Conservation (phyloP, 2,113 vertebrate genomes). For the Nestor notabilis region DNA sequence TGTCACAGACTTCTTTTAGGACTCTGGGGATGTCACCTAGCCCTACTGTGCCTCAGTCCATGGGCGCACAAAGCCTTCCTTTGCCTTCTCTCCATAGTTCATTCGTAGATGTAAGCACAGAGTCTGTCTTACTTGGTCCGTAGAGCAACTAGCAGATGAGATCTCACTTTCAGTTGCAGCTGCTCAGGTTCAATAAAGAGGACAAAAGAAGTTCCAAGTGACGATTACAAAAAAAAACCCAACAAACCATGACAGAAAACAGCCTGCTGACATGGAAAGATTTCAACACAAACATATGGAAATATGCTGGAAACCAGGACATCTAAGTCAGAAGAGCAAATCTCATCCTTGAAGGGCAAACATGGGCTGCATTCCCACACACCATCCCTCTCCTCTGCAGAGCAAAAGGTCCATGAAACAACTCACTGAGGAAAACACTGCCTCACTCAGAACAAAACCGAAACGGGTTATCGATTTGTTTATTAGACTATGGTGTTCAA, state of each 20-base stretch:
- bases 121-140: background rate
- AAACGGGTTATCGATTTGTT: constrained; percentile 33
- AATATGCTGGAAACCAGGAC: background rate
- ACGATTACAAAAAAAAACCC: background rate
- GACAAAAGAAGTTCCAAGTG: background rate
- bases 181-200: background rate
- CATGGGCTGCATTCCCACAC: background rate
- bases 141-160: background rate
- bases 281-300: background rate
- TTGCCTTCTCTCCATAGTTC: background rate
- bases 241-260: background rate
- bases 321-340: background rate
- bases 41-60: background rate
- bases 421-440: background rate
- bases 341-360: background rate
- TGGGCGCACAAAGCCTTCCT: background rate
- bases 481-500: constrained; percentile 27
- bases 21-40: background rate
- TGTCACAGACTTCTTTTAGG: background rate
- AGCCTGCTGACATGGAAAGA: background rate
- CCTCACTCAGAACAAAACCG: background rate
- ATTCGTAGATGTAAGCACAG: background rate
- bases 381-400: background rate
- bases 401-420: background rate
- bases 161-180: background rate